Evolutionary conservation across 2,797 vertebrate genomes (phyloP).

Genomic region (Sebastes kiyomatsui): DNA sequence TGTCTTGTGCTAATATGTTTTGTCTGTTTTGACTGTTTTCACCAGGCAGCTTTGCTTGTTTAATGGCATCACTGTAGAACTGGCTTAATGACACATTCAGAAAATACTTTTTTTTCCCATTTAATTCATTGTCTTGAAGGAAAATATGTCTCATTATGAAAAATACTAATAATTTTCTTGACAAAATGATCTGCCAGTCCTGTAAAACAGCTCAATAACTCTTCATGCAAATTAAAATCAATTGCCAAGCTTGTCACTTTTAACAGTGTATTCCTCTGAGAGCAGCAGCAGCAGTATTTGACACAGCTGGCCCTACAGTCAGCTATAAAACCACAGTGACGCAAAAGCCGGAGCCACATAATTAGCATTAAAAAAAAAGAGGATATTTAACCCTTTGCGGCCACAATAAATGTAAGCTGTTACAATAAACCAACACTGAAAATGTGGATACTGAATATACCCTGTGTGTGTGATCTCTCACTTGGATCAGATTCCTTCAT

Average conservation of each 20-base stretch:
- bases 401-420: neutral
- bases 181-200: neutral
- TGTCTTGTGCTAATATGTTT: neutral
- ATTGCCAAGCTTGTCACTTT: slow-evolving; percentile 26
- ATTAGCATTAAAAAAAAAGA: slow-evolving; percentile 44
- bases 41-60: neutral
- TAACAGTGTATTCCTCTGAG: slow-evolving; percentile 31
- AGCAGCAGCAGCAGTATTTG: slow-evolving; percentile 35
- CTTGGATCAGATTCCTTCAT: neutral
- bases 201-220: neutral
- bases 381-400: slow-evolving; percentile 35
- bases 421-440: neutral
- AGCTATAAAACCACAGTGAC: slow-evolving; percentile 63
- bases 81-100: neutral
- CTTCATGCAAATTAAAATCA: slow-evolving; percentile 19
- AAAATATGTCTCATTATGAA: neutral
- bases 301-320: slow-evolving; percentile 42
- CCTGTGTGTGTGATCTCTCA: neutral
- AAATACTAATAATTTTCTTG: neutral
- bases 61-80: neutral
- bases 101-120: neutral
- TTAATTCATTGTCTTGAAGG: neutral
- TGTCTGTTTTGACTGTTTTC: neutral
- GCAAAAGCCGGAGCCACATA: slow-evolving; percentile 42
- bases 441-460: neutral